Evolutionary conservation across 1,140 invertebrate species (phyloP).

Genomic region (Holcopasites calliopsidis): DNA sequence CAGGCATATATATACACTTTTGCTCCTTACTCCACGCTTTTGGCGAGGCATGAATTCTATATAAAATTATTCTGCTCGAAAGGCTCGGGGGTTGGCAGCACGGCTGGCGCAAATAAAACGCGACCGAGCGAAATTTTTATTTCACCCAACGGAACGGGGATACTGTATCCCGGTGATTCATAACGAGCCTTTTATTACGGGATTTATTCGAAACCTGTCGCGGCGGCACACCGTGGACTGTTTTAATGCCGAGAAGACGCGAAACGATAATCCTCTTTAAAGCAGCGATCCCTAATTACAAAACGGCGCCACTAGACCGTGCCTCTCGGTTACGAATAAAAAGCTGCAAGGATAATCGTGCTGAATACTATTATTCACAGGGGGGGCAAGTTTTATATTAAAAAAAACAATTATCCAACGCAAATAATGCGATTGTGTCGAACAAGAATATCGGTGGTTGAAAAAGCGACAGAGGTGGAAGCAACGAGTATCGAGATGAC

Average conservation of each 20-base stretch:
- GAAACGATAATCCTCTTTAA: background rate
- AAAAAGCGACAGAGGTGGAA: background rate
- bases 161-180: background rate
- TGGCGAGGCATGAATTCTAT: background rate
- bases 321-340: background rate
- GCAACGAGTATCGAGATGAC: background rate
- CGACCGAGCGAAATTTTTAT: background rate
- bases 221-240: background rate
- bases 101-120: background rate
- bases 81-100: background rate
- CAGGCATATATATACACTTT: no score
- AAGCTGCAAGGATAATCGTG: background rate
- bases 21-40: background rate
- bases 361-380: no score
- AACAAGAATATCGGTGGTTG: background rate
- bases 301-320: background rate
- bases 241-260: background rate
- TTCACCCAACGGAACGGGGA: background rate
- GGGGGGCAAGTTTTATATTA: no score
- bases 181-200: background rate
- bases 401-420: no score
- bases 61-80: background rate
- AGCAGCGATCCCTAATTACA: background rate
- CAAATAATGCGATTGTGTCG: no score
- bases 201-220: background rate